A percentile compares a stretch with the other conserved stretches of the same genome.
phyloP scores from a whole-genome alignment of 2,888 invertebrate species.

The Lobophora halterata region DNA sequence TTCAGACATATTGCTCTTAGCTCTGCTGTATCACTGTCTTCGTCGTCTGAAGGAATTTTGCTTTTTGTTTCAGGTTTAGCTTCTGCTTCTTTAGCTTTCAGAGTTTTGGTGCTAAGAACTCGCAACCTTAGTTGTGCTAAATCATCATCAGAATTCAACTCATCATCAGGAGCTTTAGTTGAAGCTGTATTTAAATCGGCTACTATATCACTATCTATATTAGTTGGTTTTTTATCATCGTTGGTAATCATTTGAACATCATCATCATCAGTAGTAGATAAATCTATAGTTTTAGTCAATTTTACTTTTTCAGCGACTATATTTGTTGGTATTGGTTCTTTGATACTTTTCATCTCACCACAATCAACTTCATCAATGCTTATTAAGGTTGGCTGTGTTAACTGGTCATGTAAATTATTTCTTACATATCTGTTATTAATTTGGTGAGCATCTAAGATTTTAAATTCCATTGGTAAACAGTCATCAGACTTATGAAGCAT shows the following conservation, averaged over 20 bases:
- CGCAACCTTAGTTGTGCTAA: constrained; percentile 66
- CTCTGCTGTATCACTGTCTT: constrained; percentile 82
- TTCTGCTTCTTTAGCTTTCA: constrained; percentile 36
- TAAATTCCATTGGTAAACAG: constrained; percentile 16
- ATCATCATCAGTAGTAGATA: constrained; percentile 25
- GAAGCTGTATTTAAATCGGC: constrained; percentile 17
- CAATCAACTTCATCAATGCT: constrained; percentile 22
- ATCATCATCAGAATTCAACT: constrained; percentile 70
- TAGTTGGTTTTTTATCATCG: constrained; percentile 4
- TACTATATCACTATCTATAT: constrained; percentile 8
- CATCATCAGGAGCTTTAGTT: constrained; percentile 30
- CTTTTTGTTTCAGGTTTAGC: constrained; percentile 14
- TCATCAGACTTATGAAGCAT: constrained; percentile 55
- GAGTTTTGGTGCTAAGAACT: constrained; percentile 68
- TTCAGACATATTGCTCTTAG: constrained; percentile 84
- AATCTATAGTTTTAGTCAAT: constrained; percentile 17
- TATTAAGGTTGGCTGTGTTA: constrained; percentile 2
- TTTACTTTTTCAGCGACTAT: constrained; percentile 2
- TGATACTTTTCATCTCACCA: constrained; percentile 16
- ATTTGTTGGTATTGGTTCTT: background rate
- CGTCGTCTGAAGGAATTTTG: constrained; percentile 63
- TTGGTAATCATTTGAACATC: constrained; percentile 18
- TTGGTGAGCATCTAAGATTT: constrained; percentile 3
- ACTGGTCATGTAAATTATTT: constrained; percentile 21
- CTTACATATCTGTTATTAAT: constrained; percentile 16